Evolutionary conservation across 2,797 vertebrate species (phyloP).

Genomic region (Cyclura pinguis): DNA sequence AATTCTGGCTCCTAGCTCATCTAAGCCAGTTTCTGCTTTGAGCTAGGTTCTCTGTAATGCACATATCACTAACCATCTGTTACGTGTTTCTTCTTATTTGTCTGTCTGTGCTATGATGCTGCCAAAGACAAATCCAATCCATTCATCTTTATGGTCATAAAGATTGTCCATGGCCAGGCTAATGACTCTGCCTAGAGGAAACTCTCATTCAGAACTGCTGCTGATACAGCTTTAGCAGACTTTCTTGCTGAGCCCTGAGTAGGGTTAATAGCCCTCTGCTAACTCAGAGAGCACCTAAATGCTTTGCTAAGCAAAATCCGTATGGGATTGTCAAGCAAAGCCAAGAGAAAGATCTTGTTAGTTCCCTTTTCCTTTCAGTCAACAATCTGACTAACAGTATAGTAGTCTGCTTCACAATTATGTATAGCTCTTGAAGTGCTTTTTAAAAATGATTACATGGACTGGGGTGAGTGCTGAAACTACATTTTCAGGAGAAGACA

Average conservation of each 20-base stretch:
- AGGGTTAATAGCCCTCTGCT: background rate
- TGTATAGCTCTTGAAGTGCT: background rate
- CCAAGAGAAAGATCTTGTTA: slow-evolving; percentile 3
- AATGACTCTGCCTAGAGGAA: slow-evolving; percentile 14
- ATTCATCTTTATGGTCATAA: background rate
- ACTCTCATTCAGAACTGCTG: slow-evolving; percentile 13
- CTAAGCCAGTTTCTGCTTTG: background rate
- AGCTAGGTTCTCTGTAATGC: background rate
- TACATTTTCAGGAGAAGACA: background rate
- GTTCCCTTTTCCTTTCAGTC: background rate
- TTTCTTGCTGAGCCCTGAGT: slow-evolving; percentile 18
- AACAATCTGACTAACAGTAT: background rate
- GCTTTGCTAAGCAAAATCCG: background rate
- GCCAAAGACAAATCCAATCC: background rate
- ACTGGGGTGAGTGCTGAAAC: no score
- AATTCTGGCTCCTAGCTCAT: background rate
- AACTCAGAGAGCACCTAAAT: background rate
- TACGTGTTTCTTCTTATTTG: background rate
- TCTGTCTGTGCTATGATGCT: background rate
- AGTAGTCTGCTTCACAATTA: background rate
- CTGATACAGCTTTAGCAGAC: slow-evolving; percentile 17
- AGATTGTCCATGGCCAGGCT: background rate
- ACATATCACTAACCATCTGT: background rate
- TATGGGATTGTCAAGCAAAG: background rate
- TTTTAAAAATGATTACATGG: background rate